A percentile compares a stretch with the other conserved stretches of the same genome.
These are phyloP conservation scores for Sebastes oblongus DNA, from an alignment of 2,797 vertebrate genomes.

Conservation along the genomic window DNA sequence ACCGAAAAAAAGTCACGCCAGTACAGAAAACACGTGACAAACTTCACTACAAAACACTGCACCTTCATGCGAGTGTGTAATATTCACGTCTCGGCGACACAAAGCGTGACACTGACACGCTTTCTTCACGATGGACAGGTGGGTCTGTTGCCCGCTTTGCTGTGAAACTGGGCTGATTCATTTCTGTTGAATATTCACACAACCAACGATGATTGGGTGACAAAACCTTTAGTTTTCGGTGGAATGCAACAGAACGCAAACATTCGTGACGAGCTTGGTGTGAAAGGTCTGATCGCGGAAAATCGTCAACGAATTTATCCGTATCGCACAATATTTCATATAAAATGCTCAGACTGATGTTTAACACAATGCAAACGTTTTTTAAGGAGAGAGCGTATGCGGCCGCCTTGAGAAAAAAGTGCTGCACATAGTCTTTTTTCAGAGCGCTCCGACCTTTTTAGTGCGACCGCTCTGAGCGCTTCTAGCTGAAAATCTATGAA, in stretches of 20 bases:
- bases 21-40: too few relatives aligned
- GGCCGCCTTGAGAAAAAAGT: too few relatives aligned
- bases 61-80: too few relatives aligned
- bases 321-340: not conserved
- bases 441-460: too few relatives aligned
- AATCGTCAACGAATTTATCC: not conserved
- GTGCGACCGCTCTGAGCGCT: not conserved
- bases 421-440: too few relatives aligned
- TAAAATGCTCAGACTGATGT: not conserved
- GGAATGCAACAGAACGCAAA: not conserved
- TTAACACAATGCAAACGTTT: not conserved
- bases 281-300: not conserved
- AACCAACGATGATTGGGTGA: not conserved
- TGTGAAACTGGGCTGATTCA: not conserved
- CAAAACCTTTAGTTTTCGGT: not conserved
- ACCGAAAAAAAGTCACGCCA: too few relatives aligned
- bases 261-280: not conserved
- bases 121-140: too few relatives aligned
- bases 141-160: fast-evolving
- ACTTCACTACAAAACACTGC: too few relatives aligned
- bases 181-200: not conserved
- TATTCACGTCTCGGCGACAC: too few relatives aligned
- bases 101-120: too few relatives aligned
- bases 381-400: too few relatives aligned
- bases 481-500: not conserved